Conservation (phyloP, 1,140 invertebrate genomes). For the Belonocnema kinseyi region DNA sequence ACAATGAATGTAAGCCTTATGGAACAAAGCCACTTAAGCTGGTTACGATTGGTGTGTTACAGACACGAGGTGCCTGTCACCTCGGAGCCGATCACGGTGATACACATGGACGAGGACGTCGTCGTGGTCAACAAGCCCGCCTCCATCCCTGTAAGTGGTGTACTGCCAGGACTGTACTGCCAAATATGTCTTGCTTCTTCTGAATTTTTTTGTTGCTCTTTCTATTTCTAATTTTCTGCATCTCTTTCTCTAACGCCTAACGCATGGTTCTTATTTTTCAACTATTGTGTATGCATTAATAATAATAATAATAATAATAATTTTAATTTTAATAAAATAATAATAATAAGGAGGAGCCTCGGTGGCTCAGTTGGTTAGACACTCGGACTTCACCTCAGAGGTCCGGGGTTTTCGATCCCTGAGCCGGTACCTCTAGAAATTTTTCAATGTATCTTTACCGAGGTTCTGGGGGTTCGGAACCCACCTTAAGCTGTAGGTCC, state of each 20-base stretch:
- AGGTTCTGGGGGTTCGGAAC: no score
- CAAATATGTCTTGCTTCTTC: conserved; percentile 68
- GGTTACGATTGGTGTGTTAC: conserved; percentile 79
- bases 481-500: no score
- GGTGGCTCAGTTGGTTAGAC: no score
- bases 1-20: conserved; percentile 50
- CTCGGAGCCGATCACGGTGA: conserved; percentile 94
- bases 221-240: conserved; percentile 34
- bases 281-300: conserved; percentile 16
- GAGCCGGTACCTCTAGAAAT: no score
- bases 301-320: no score
- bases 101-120: conserved; percentile 98
- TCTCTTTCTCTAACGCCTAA: conserved; percentile 28
- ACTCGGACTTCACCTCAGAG: no score
- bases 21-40: conserved; percentile 75
- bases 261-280: conserved; percentile 26
- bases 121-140: conserved; percentile 99
- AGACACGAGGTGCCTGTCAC: conserved; percentile 99
- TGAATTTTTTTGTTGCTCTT: conserved; percentile 34
- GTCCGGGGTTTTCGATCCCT: no score
- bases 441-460: no score
- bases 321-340: no score
- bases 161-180: conserved; percentile 83
- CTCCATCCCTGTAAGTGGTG: conserved; percentile 96
- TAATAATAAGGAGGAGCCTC: no score